Conservation (phyloP, 2,797 vertebrate genomes). For the Cyprinella venusta region DNA sequence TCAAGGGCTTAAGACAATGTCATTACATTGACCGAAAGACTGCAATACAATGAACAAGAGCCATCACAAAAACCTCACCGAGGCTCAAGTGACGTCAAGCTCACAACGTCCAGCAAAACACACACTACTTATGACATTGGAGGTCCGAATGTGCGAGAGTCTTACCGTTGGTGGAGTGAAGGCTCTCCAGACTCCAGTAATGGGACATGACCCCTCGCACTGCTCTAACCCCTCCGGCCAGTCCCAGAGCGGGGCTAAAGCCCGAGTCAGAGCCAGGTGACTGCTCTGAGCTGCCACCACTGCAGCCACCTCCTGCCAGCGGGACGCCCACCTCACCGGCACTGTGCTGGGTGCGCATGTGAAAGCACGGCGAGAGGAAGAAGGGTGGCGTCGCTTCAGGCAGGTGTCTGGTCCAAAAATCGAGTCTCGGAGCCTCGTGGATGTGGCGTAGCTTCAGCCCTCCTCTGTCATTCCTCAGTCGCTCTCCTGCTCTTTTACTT, state of each 20-base stretch:
- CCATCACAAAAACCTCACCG: slow-evolving; percentile 20
- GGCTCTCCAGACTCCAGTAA: slow-evolving; percentile 87
- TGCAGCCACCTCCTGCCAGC: slow-evolving; percentile 77
- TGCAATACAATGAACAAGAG: slow-evolving; percentile 55
- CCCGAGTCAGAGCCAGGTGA: slow-evolving; percentile 83
- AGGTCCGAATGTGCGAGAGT: slow-evolving; percentile 26
- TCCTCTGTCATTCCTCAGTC: slow-evolving; percentile 30
- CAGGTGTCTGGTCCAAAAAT: slow-evolving; percentile 39
- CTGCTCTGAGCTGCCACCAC: slow-evolving; percentile 73
- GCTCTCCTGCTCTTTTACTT: slow-evolving; percentile 40
- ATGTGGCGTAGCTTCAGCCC: slow-evolving; percentile 38
- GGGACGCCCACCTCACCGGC: slow-evolving; percentile 77
- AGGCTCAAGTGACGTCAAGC: slow-evolving; percentile 31
- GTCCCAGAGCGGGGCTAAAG: slow-evolving; percentile 78
- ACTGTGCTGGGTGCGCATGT: slow-evolving; percentile 80
- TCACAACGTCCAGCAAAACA: not conserved
- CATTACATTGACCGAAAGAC: slow-evolving; percentile 38
- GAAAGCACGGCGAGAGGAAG: slow-evolving; percentile 54
- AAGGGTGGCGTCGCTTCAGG: slow-evolving; percentile 50
- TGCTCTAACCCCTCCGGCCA: slow-evolving; percentile 68
- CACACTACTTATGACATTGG: not conserved
- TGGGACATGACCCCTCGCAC: slow-evolving; percentile 79
- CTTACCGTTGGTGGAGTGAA: slow-evolving; percentile 86
- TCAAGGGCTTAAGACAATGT: slow-evolving; percentile 45
- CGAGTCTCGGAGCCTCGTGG: slow-evolving; percentile 38